These are phyloP conservation scores for Drosophila stalkeri DNA, from an alignment of 2,888 invertebrate genomes.

Conservation along the genomic window DNA sequence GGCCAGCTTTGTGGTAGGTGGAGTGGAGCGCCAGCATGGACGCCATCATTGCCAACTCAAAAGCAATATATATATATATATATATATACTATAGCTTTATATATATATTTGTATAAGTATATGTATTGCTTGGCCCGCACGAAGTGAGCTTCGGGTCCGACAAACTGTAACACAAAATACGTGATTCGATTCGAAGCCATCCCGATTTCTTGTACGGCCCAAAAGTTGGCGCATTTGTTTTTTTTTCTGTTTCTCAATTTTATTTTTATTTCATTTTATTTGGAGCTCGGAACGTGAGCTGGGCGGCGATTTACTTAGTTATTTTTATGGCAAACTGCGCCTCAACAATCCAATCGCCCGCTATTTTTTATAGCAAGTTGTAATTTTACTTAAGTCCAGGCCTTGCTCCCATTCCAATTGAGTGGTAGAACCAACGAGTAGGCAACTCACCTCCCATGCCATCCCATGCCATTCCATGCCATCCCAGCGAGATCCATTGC, in stretches of 20 bases:
- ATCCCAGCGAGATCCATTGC: conserved; percentile 71
- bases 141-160: conserved; percentile 58
- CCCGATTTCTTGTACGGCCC: conserved; percentile 32
- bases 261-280: conserved; percentile 53
- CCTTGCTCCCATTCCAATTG: conserved; percentile 49
- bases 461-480: neutral
- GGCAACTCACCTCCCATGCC: conserved; percentile 17
- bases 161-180: conserved; percentile 81
- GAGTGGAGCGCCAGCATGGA: conserved; percentile 78
- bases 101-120: conserved; percentile 14
- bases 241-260: conserved; percentile 71
- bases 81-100: conserved; percentile 8
- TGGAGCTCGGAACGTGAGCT: conserved; percentile 71
- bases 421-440: conserved; percentile 37
- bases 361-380: conserved; percentile 61
- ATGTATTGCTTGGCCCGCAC: conserved; percentile 55
- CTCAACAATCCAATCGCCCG: conserved; percentile 46
- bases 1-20: conserved; percentile 77
- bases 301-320: conserved; percentile 74
- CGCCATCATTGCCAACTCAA: conserved; percentile 70
- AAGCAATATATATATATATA: conserved; percentile 5
- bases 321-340: conserved; percentile 68
- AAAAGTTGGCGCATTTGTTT: conserved; percentile 61
- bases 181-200: conserved; percentile 68
- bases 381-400: conserved; percentile 50